These are phyloP conservation scores for Gasterosteus aculeatus DNA, from an alignment of 2,113 vertebrate genomes.

Conservation along the genomic window DNA sequence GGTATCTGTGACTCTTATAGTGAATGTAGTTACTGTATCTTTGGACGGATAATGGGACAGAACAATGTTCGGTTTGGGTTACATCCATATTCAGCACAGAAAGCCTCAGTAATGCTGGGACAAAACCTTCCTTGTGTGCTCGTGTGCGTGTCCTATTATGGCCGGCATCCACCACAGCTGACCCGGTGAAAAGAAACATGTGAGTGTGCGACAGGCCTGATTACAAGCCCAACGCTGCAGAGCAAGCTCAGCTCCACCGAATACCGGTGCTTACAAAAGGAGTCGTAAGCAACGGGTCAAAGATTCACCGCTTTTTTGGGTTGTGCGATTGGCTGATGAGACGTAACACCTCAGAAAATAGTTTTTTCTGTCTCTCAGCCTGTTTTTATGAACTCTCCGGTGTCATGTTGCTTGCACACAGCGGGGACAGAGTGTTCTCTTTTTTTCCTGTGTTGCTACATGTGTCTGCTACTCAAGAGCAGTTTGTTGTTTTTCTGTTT, in stretches of 20 bases:
- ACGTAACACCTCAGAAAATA: neutral
- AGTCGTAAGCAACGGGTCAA: neutral
- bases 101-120: slow-evolving; percentile 7
- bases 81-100: slow-evolving; percentile 1
- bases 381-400: slow-evolving; percentile 14
- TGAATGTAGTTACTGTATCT: neutral
- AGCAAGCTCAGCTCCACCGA: neutral
- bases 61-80: neutral
- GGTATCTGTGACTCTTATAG: neutral
- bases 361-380: neutral
- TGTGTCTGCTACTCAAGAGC: neutral
- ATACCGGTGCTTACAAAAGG: neutral
- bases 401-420: slow-evolving; percentile 35
- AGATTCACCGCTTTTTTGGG: slow-evolving; percentile 11
- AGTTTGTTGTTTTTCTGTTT: neutral
- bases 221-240: neutral
- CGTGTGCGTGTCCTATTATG: slow-evolving; percentile 16
- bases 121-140: slow-evolving; percentile 36
- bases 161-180: slow-evolving; percentile 33
- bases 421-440: slow-evolving; percentile 28
- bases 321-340: neutral
- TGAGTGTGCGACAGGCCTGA: slow-evolving; percentile 1
- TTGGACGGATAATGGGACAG: slow-evolving; percentile 8
- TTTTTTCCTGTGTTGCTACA: neutral
- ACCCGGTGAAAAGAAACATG: slow-evolving; percentile 20